phyloP scores from a whole-genome alignment of 2,888 invertebrate genomes.

The Agonum fuliginosum region DNA sequence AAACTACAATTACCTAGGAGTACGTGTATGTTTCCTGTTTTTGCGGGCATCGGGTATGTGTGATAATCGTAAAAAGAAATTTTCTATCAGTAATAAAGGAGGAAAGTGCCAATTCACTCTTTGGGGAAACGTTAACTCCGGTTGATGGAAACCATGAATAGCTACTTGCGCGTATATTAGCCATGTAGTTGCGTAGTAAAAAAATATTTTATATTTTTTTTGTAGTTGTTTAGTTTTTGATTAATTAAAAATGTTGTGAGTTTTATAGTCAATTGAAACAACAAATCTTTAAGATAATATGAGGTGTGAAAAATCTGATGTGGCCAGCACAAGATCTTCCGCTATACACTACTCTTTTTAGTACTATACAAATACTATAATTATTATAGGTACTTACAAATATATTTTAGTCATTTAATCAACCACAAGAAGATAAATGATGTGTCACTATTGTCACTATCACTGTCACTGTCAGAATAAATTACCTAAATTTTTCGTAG shows the following conservation, averaged over 20 bases:
- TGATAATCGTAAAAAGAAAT: slow-evolving; percentile 51
- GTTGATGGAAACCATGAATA: background rate
- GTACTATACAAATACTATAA: too few species aligned
- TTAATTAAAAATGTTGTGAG: background rate
- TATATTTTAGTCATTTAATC: too few species aligned
- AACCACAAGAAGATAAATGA: too few species aligned
- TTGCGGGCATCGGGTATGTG: background rate
- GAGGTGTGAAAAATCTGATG: too few species aligned
- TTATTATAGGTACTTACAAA: too few species aligned
- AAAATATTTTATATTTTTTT: background rate
- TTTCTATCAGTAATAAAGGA: slow-evolving; percentile 48
- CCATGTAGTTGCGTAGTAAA: background rate
- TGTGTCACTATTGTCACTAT: too few species aligned
- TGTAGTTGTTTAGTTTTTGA: background rate
- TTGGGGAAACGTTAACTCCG: slow-evolving; percentile 11
- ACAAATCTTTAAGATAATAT: background rate
- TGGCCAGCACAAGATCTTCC: too few species aligned
- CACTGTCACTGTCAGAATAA: too few species aligned
- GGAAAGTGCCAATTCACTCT: slow-evolving; percentile 42
- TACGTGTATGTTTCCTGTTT: background rate
- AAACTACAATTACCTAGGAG: slow-evolving; percentile 36
- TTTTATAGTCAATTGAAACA: background rate
- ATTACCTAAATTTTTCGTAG: too few species aligned
- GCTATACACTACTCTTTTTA: too few species aligned
- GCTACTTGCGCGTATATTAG: background rate